A percentile compares a stretch with the other conserved stretches of the same genome.
Conservation (phyloP, 2,113 vertebrate species). For the Corydoras sp. region DNA sequence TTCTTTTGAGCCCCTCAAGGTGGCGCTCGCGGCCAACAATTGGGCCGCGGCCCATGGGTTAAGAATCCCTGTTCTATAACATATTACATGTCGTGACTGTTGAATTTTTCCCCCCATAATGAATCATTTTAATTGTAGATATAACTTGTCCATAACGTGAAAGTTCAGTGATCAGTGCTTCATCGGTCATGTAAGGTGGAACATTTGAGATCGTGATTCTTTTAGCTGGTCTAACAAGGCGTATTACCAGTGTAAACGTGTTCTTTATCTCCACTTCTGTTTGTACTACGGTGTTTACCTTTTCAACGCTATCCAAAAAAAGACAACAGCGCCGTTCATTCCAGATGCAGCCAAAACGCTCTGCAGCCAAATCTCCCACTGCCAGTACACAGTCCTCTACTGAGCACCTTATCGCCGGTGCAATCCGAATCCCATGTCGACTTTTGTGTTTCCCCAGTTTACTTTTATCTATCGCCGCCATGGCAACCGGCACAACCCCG, state of each 20-base stretch:
- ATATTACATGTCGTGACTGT: neutral
- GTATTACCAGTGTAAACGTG: conserved; percentile 1
- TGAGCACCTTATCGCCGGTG: neutral
- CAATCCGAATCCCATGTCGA: neutral
- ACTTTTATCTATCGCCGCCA: neutral
- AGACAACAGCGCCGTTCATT: too few species aligned
- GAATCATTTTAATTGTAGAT: neutral
- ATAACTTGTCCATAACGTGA: neutral
- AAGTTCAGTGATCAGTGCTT: neutral
- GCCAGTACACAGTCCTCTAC: too few species aligned
- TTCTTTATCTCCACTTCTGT: neutral
- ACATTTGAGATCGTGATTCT: neutral
- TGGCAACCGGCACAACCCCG: neutral
- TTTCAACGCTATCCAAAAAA: neutral
- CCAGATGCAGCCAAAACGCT: too few species aligned
- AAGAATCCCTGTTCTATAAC: too few species aligned
- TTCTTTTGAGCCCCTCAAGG: too few species aligned
- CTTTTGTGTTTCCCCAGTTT: neutral
- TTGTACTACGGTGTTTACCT: neutral
- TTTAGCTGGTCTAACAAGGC: neutral
- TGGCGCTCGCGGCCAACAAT: too few species aligned
- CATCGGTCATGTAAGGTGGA: conserved; percentile 1
- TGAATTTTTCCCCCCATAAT: neutral
- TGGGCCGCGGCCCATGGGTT: too few species aligned
- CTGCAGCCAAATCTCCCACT: too few species aligned